Evolutionary conservation across 2,888 invertebrate species (phyloP).

Genomic region (Plagiodera versicolora): DNA sequence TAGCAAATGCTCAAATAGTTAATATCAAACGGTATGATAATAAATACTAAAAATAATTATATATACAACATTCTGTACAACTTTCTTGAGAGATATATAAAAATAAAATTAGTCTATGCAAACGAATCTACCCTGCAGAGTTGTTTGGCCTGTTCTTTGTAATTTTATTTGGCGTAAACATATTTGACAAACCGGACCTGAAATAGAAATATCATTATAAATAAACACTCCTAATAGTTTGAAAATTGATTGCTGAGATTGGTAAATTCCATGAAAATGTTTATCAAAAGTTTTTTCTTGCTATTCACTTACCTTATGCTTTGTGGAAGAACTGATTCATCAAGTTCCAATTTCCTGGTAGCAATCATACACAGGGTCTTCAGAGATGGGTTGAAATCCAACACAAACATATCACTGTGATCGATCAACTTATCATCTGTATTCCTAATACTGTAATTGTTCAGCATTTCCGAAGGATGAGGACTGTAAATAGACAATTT

Average conservation of each 20-base stretch:
- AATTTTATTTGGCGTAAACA: constrained; percentile 72
- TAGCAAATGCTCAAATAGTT: too few relatives aligned
- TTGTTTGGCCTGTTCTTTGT: constrained; percentile 56
- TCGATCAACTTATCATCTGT: constrained; percentile 65
- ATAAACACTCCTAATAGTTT: too few relatives aligned
- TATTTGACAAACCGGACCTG: constrained; percentile 68
- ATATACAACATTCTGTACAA: constrained; percentile 1
- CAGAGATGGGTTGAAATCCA: constrained; percentile 77
- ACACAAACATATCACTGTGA: constrained; percentile 79
- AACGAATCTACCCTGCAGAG: constrained; percentile 47
- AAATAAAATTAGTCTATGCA: background rate
- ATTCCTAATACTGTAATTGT: constrained; percentile 32
- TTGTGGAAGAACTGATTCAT: constrained; percentile 65
- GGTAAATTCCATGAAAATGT: background rate
- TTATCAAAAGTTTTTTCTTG: too few relatives aligned
- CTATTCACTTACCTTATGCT: constrained; percentile 62
- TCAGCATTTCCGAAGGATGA: constrained; percentile 10
- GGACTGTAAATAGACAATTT: constrained; percentile 27
- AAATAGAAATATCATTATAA: constrained; percentile 41
- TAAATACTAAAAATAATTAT: constrained; percentile 1
- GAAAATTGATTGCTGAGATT: too few relatives aligned
- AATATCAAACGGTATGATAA: background rate
- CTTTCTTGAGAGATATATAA: background rate
- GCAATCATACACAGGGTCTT: constrained; percentile 71
- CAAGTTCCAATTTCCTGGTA: constrained; percentile 67